phyloP scores from a whole-genome alignment of 2,113 vertebrate genomes.

The Gila orcuttii region DNA sequence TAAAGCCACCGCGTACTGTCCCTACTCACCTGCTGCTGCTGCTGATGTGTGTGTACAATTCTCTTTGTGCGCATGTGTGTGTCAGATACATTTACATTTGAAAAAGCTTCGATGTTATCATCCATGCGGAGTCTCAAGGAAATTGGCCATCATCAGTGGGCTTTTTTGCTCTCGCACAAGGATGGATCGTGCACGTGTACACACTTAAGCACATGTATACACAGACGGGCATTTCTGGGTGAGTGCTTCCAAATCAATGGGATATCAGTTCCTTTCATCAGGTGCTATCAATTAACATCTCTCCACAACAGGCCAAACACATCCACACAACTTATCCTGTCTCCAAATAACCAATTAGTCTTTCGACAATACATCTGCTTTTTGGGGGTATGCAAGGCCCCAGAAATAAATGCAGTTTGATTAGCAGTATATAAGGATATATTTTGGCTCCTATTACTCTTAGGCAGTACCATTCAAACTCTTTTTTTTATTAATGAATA shows the following conservation, averaged over 20 bases:
- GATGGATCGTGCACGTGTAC: conserved; percentile 16
- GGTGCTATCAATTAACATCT: background rate
- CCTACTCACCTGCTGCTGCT: conserved; percentile 35
- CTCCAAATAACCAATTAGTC: background rate
- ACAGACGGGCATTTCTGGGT: conserved; percentile 9
- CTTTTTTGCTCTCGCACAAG: conserved; percentile 23
- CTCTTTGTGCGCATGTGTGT: conserved; percentile 26
- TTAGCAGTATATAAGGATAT: background rate
- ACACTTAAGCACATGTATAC: conserved; percentile 4
- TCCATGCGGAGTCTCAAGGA: conserved; percentile 40
- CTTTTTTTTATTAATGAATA: background rate
- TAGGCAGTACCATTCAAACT: background rate
- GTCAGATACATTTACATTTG: conserved; percentile 46
- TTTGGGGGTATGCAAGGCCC: background rate
- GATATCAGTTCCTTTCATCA: conserved; percentile 35
- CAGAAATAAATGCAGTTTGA: background rate
- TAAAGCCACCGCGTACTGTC: conserved; percentile 25
- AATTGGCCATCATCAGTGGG: conserved; percentile 45
- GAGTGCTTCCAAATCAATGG: conserved; percentile 24
- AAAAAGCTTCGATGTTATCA: conserved; percentile 37
- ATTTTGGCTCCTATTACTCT: background rate
- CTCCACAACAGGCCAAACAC: background rate
- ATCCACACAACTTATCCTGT: background rate
- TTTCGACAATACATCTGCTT: background rate
- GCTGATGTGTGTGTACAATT: background rate